Evolutionary conservation across 1,140 invertebrate species (phyloP).

Genomic region (Stenopsyche tienmushanensis): DNA sequence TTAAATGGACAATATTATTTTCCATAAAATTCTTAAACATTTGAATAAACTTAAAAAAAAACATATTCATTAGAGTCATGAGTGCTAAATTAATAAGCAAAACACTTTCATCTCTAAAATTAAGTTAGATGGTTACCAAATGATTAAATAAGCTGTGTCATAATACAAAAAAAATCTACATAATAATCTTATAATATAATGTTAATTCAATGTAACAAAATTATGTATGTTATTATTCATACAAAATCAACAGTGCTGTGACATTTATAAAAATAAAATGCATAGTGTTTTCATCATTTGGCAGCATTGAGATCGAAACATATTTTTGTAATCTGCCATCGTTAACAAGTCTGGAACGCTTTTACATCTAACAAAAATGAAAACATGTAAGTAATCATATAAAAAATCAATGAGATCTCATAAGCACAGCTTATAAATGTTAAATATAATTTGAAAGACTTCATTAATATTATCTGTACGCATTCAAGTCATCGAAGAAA

Average conservation of each 20-base stretch:
- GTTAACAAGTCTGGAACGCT: background rate
- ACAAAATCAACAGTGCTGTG: background rate
- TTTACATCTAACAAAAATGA: background rate
- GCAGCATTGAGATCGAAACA: conserved; percentile 27
- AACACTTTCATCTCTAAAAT: background rate
- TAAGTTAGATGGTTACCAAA: conserved; percentile 1
- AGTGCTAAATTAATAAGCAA: background rate
- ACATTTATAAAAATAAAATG: background rate
- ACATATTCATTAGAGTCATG: background rate
- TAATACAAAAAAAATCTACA: background rate
- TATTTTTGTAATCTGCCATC: background rate
- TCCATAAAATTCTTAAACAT: too few species aligned
- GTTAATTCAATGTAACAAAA: background rate
- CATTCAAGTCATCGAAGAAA: background rate
- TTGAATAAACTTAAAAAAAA: background rate
- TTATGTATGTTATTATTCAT: background rate
- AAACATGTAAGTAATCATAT: background rate
- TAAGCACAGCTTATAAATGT: conserved; percentile 3
- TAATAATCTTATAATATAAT: background rate
- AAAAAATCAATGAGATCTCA: conserved; percentile 24
- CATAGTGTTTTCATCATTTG: conserved; percentile 18
- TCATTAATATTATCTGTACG: background rate
- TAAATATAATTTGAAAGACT: background rate
- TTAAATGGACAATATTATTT: too few species aligned
- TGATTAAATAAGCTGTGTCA: background rate